A percentile compares a stretch with the other conserved stretches of the same genome.
Conservation (phyloP, 1,140 invertebrate genomes). For the Drosophila parabipectinata region DNA sequence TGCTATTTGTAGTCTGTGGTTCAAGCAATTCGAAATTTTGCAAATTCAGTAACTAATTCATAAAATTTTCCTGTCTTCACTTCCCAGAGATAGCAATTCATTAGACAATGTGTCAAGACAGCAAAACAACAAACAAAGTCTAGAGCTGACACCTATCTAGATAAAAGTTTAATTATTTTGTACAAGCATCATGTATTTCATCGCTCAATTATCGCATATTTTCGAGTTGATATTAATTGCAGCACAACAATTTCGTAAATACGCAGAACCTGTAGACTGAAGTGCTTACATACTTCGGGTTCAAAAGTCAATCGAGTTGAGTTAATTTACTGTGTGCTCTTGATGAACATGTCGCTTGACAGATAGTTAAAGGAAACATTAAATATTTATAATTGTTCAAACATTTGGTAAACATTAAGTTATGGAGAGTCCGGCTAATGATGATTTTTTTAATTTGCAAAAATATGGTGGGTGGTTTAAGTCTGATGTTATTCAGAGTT, state of each 20-base stretch:
- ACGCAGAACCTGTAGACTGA: not conserved
- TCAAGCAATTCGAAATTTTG: constrained; percentile 16
- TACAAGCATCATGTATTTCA: constrained; percentile 8
- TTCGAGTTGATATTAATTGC: not conserved
- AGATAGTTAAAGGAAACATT: not conserved
- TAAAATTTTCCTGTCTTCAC: constrained; percentile 4
- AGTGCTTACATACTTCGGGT: not conserved
- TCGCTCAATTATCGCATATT: constrained; percentile 21
- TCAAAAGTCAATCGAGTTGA: constrained; percentile 12
- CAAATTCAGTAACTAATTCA: constrained; percentile 6
- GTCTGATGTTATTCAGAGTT: no score
- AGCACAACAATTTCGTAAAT: constrained; percentile 17
- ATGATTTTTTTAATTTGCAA: not conserved
- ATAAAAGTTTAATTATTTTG: constrained; percentile 37
- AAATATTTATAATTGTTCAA: constrained; percentile 8
- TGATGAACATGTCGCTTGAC: constrained; percentile 1
- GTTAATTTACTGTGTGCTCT: constrained; percentile 2
- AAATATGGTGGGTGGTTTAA: not conserved
- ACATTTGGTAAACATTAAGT: no score
- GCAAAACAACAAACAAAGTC: constrained; percentile 5
- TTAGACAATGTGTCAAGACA: constrained; percentile 23
- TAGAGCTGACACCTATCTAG: constrained; percentile 27
- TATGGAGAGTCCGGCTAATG: not conserved
- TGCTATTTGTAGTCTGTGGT: constrained; percentile 23
- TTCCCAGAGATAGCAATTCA: constrained; percentile 28